These are phyloP conservation scores for Drosophila limbata DNA, from an alignment of 2,888 invertebrate genomes.

Conservation along the genomic window DNA sequence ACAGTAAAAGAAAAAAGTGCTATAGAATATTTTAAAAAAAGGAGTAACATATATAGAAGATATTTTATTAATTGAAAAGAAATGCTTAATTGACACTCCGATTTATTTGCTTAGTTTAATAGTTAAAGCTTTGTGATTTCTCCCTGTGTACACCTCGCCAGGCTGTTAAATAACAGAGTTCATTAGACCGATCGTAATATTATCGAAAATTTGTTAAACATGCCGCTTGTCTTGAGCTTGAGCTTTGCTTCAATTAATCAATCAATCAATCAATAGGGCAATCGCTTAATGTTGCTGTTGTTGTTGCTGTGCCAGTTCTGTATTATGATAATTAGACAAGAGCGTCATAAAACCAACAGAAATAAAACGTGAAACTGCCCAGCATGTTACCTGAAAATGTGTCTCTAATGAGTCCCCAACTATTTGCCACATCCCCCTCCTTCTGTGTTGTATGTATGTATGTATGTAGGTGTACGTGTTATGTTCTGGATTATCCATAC, in stretches of 20 bases:
- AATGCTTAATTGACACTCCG: not conserved
- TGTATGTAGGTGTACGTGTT: constrained; percentile 50
- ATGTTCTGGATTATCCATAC: constrained; percentile 34
- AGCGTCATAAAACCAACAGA: constrained; percentile 49
- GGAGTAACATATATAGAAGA: not conserved
- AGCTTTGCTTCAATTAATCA: constrained; percentile 46
- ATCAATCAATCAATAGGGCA: constrained; percentile 50
- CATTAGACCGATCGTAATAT: constrained; percentile 51
- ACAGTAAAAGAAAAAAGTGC: constrained; percentile 9
- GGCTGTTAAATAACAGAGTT: constrained; percentile 46
- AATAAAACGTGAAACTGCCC: constrained; percentile 70
- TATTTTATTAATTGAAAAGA: not conserved
- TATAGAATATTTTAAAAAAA: too few relatives aligned
- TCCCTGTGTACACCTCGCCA: not conserved
- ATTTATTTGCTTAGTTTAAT: not conserved
- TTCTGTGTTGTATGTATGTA: constrained; percentile 32
- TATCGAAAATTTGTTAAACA: constrained; percentile 47
- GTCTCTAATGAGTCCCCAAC: constrained; percentile 53
- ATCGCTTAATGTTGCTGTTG: constrained; percentile 10
- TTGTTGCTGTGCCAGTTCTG: constrained; percentile 50
- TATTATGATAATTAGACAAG: constrained; percentile 71
- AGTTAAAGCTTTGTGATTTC: constrained; percentile 1
- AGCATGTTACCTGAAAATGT: constrained; percentile 23
- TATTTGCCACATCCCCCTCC: not conserved
- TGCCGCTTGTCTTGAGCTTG: constrained; percentile 15